Base-by-base conservation (phyloP, 2,888 invertebrate genomes). In the Idaea biselata region DNA sequence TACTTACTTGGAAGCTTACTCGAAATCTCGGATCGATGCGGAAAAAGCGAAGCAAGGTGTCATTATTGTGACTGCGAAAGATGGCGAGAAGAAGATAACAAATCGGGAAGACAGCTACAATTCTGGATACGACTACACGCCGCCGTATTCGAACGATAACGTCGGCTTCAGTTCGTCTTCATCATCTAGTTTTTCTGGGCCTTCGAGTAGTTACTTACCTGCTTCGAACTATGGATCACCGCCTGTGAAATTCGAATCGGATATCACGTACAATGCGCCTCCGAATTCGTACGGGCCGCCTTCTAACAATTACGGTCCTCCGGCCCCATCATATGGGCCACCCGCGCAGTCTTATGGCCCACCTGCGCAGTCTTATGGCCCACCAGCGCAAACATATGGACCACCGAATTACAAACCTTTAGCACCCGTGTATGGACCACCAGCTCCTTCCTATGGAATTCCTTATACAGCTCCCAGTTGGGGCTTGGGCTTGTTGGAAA, bases 1-100 rank as follows among this genome's bases (percentile, higher is more conserved):
- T 79, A 94, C 94, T 2, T 95, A 95, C 74, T 81, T 95, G 70
- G 94, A 95, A 56, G 95, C 95, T 1, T 93, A 95, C 72, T 93
- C 93, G 6, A 93, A 94, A 72, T 94, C 94, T 18, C 81, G 76
- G 79, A 89, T 81, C 76, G 91, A 82, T 83, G 93, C 85, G 71
- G 93, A 84, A 79, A 90, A 86, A 75, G 87, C 88, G 63, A 89
- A 87, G 69, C 86, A 88, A 79, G 88, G 84, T 68, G 92, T 86
- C 60, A 81, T 87, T 68, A 93, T 89, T 75, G 81, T 88, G 77
- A 93, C 88, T 32, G 91, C 87, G 18, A 91, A 91, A 69, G 91
- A 91, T 66, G 90, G 88, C n/a, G 91, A 89, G 71, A 91, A 89
- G 72, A 88, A 88, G 74, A 88, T 91, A 63, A 70, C 87, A n/a